Evolutionary conservation across 2,797 vertebrate species (phyloP).

Genomic region (Myotis daubentonii): DNA sequence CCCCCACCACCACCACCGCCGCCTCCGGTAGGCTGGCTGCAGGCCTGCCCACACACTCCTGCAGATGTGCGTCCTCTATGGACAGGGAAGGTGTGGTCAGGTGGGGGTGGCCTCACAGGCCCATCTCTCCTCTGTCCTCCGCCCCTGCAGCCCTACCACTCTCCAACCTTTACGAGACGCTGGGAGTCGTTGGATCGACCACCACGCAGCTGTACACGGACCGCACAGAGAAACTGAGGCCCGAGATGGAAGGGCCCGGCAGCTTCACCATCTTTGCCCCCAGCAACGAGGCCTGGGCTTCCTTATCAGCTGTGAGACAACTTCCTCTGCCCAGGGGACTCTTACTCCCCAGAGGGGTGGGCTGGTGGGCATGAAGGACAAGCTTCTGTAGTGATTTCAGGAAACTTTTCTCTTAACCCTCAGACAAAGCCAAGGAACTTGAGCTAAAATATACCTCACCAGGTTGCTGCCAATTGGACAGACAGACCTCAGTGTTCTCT

Average conservation of each 20-base stretch:
- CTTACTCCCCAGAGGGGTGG: background rate
- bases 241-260: slow-evolving; percentile 95
- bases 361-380: background rate
- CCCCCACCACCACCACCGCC: too few relatives aligned
- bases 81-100: background rate
- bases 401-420: background rate
- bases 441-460: background rate
- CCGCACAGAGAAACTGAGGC: slow-evolving; percentile 91
- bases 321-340: background rate
- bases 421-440: background rate
- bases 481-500: background rate
- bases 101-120: background rate
- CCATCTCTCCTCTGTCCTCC: background rate
- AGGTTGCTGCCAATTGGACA: background rate
- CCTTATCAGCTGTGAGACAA: slow-evolving; percentile 91
- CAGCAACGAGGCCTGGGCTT: slow-evolving; percentile 96
- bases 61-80: accelerated
- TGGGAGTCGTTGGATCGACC: slow-evolving; percentile 92
- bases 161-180: slow-evolving; percentile 95
- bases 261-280: slow-evolving; percentile 98
- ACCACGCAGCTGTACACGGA: slow-evolving; percentile 97
- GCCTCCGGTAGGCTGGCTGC: accelerated
- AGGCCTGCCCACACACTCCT: background rate
- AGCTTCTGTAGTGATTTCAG: background rate
- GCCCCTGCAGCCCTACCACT: slow-evolving; percentile 91